These are phyloP conservation scores for Drymodes brunneopygia DNA, from an alignment of 2,113 vertebrate genomes.

Conservation along the genomic window DNA sequence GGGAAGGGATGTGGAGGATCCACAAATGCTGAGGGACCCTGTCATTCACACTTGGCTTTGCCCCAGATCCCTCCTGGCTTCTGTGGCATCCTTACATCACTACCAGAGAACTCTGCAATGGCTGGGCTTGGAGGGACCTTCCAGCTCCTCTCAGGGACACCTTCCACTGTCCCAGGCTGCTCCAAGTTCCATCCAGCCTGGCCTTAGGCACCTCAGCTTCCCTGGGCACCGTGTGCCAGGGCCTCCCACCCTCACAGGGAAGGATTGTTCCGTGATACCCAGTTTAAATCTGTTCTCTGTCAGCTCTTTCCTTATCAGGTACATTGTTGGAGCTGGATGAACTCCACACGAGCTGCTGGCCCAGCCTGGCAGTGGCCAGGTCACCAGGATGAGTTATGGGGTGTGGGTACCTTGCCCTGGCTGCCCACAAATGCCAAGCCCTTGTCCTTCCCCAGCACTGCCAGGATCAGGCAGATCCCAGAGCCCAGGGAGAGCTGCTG, in stretches of 20 bases:
- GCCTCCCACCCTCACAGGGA: rapidly evolving
- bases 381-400: rapidly evolving
- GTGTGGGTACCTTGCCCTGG: not conserved
- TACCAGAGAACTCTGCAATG: not conserved
- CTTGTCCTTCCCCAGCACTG: not conserved
- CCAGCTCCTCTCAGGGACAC: not conserved
- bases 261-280: not conserved
- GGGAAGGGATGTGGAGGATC: not conserved
- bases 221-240: not conserved
- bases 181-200: not conserved
- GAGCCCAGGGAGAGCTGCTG: not conserved
- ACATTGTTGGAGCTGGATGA: not conserved
- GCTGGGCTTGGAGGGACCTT: not conserved
- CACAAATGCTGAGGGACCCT: not conserved
- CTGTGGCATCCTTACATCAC: not conserved
- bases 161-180: not conserved
- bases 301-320: not conserved
- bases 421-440: not conserved
- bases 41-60: not conserved
- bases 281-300: not conserved
- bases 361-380: not conserved
- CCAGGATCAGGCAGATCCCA: not conserved
- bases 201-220: not conserved
- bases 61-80: not conserved
- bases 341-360: rapidly evolving